These are phyloP conservation scores for Dicyrtomina minuta DNA, from an alignment of 2,888 invertebrate genomes.

Conservation along the genomic window DNA sequence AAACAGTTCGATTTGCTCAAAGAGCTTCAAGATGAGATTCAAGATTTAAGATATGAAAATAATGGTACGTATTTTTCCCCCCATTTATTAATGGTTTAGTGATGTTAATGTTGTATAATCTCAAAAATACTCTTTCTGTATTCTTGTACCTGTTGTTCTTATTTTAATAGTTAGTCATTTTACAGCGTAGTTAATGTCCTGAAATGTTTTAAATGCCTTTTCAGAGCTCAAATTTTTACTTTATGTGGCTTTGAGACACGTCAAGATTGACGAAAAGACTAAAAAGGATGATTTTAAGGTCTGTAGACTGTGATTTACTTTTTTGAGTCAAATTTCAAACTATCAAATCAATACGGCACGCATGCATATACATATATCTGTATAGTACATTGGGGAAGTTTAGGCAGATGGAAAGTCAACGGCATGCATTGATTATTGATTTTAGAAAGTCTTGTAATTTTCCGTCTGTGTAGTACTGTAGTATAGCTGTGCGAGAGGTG, in stretches of 20 bases:
- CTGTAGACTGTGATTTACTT: background rate
- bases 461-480: no score
- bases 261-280: background rate
- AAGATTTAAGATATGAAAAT: slow-evolving; percentile 30
- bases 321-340: no score
- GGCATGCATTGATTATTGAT: no score
- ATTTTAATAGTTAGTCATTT: background rate
- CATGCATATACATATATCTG: no score
- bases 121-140: background rate
- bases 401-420: no score
- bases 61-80: slow-evolving; percentile 12
- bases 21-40: slow-evolving; percentile 22
- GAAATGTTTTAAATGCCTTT: slow-evolving; percentile 19
- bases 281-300: slow-evolving; percentile 21
- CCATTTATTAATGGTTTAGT: background rate
- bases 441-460: no score
- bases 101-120: background rate
- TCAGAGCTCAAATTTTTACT: slow-evolving; percentile 46
- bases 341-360: no score
- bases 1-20: slow-evolving; percentile 12
- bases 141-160: background rate
- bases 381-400: no score
- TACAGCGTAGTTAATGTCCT: background rate
- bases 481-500: no score
- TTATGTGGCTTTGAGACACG: slow-evolving; percentile 38